These are phyloP conservation scores for Microcebus griseorufus DNA, from an alignment of 2,113 vertebrate species.

Conservation along the genomic window DNA sequence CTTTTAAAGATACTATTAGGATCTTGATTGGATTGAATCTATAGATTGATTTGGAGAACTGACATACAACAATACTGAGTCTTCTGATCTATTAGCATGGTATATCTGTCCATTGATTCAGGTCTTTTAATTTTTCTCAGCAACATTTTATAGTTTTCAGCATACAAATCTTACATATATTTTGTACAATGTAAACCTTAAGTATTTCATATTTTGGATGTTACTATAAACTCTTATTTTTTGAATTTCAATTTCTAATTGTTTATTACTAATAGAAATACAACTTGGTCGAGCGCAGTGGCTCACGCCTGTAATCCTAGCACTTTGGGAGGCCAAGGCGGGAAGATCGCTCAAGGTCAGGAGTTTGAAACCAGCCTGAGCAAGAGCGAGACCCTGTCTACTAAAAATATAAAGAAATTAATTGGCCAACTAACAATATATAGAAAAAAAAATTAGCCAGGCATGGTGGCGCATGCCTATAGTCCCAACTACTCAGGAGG, in stretches of 20 bases:
- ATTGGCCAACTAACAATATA: too few species aligned
- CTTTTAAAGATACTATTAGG: not conserved
- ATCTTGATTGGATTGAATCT: not conserved
- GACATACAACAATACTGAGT: not conserved
- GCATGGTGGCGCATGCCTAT: too few species aligned
- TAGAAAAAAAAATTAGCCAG: too few species aligned
- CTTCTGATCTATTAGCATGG: not conserved
- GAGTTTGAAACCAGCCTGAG: too few species aligned
- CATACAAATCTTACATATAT: not conserved
- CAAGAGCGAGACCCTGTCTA: too few species aligned
- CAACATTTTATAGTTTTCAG: not conserved
- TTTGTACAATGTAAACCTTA: not conserved
- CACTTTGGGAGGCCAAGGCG: too few species aligned
- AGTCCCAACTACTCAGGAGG: too few species aligned
- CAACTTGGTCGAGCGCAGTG: not conserved
- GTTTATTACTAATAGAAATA: not conserved
- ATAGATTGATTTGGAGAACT: not conserved
- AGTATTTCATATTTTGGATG: not conserved
- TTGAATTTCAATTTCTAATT: slow-evolving; percentile 1
- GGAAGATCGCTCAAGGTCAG: too few species aligned
- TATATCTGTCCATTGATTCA: not conserved
- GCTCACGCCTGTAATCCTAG: too few species aligned
- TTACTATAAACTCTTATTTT: not conserved
- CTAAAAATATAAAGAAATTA: too few species aligned
- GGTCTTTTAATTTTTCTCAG: slow-evolving; percentile 10